Percentiles rank a stretch among this genome's conserved stretches.
Conservation (phyloP, 2,797 vertebrate species). For the Oryzias dopingdopingensis region DNA sequence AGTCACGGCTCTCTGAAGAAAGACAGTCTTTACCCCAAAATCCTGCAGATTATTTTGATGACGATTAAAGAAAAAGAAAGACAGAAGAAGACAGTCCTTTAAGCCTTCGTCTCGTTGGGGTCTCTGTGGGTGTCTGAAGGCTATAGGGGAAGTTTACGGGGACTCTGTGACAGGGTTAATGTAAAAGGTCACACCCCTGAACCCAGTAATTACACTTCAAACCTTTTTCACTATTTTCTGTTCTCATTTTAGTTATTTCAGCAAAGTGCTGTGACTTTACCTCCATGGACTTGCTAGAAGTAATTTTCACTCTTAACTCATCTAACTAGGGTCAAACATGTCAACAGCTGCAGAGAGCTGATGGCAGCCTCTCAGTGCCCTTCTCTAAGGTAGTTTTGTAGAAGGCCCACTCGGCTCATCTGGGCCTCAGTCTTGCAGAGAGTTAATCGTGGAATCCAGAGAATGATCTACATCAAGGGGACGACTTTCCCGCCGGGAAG, state of each 20-base stretch:
- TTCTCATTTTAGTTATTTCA: constrained; percentile 7
- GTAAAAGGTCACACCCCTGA: constrained; percentile 56
- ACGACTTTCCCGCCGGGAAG: constrained; percentile 52
- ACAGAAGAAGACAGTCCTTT: constrained; percentile 21
- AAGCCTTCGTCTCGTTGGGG: constrained; percentile 42
- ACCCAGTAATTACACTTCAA: constrained; percentile 50
- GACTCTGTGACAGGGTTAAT: constrained; percentile 53
- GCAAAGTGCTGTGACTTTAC: neutral
- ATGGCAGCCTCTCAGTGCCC: constrained; percentile 4
- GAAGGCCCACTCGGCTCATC: constrained; percentile 39
- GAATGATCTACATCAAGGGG: constrained; percentile 63
- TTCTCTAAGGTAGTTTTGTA: constrained; percentile 26
- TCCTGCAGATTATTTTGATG: constrained; percentile 17
- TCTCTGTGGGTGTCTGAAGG: constrained; percentile 30
- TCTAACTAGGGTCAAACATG: constrained; percentile 22
- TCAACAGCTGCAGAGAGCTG: constrained; percentile 17
- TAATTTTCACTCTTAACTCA: constrained; percentile 10
- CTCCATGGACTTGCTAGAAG: constrained; percentile 11
- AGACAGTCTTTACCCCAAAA: constrained; percentile 4
- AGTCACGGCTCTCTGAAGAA: constrained; percentile 24
- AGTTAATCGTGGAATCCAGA: constrained; percentile 49
- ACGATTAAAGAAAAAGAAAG: constrained; percentile 22
- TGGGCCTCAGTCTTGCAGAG: constrained; percentile 40
- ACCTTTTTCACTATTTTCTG: constrained; percentile 30
- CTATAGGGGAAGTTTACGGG: constrained; percentile 45